Evolutionary conservation across 2,113 vertebrate genomes (phyloP).

Genomic region (Phalacrocorax pelagicus): DNA sequence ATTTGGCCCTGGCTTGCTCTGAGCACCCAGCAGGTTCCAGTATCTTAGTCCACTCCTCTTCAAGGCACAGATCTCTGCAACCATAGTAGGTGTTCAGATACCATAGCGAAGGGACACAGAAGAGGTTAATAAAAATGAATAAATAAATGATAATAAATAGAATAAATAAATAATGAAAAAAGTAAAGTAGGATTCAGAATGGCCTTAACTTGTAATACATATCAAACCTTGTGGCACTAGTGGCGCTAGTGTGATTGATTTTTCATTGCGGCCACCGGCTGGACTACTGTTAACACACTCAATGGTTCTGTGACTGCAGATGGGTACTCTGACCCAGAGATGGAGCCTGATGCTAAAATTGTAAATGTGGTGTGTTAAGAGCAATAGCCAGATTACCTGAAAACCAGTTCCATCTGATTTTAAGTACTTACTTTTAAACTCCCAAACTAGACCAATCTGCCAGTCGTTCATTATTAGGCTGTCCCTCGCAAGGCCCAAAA

Average conservation of each 20-base stretch:
- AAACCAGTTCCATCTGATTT: not conserved
- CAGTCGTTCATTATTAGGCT: not conserved
- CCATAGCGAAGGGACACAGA: not conserved
- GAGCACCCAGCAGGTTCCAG: not conserved
- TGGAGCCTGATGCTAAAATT: not conserved
- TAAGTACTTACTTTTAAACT: not conserved
- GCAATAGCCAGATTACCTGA: not conserved
- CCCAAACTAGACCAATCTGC: not conserved
- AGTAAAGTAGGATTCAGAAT: not conserved
- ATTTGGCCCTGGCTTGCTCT: not conserved
- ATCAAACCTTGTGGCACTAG: not conserved
- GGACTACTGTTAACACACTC: not conserved
- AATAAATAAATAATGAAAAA: not conserved
- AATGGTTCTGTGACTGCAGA: not conserved
- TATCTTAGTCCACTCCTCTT: not conserved
- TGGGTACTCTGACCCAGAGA: not conserved
- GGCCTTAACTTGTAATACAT: not conserved
- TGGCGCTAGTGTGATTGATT: not conserved
- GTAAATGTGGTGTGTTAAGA: not conserved
- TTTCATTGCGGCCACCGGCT: accelerated
- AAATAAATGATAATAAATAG: not conserved
- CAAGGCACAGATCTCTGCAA: not conserved
- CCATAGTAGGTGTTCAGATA: not conserved
- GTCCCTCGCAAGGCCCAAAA: accelerated
- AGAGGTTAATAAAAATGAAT: not conserved